A percentile compares a stretch with the other conserved stretches of the same genome.
Evolutionary conservation across 2,888 invertebrate species (phyloP).

Genomic region (Nudaria mundana): DNA sequence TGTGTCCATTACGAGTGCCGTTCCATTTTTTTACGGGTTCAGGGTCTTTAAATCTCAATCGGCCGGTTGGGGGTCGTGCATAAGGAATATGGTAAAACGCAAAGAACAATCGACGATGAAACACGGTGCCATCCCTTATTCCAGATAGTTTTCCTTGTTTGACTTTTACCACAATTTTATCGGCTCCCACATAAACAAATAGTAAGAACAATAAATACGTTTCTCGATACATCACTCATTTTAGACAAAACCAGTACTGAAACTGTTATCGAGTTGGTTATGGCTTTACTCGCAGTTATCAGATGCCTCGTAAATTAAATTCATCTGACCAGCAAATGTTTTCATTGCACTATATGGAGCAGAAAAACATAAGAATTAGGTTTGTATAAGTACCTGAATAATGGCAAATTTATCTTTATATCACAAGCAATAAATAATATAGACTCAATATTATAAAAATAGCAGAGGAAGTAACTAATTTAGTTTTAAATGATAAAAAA

Average conservation of each 20-base stretch:
- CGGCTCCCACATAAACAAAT: slow-evolving; percentile 21
- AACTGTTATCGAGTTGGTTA: slow-evolving; percentile 10
- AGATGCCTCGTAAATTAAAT: slow-evolving; percentile 33
- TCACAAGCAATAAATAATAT: background rate
- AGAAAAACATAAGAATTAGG: background rate
- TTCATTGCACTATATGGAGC: slow-evolving; percentile 20
- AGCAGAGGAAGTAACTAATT: no score
- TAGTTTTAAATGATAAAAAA: no score
- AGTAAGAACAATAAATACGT: slow-evolving; percentile 32
- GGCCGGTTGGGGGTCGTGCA: slow-evolving; percentile 55
- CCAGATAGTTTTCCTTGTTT: slow-evolving; percentile 58
- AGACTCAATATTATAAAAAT: no score
- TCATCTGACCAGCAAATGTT: slow-evolving; percentile 42
- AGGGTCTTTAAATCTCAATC: slow-evolving; percentile 65
- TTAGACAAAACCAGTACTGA: background rate
- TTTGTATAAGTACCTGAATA: background rate
- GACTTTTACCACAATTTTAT: slow-evolving; percentile 49
- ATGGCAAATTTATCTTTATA: background rate
- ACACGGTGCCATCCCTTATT: slow-evolving; percentile 44
- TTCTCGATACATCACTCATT: slow-evolving; percentile 30
- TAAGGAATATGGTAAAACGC: slow-evolving; percentile 71
- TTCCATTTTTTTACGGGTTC: slow-evolving; percentile 61
- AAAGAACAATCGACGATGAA: slow-evolving; percentile 49
- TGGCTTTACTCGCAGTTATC: slow-evolving; percentile 11
- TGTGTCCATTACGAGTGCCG: slow-evolving; percentile 79